Evolutionary conservation across 1,140 invertebrate genomes (phyloP).

Genomic region (Brachionus angularis): DNA sequence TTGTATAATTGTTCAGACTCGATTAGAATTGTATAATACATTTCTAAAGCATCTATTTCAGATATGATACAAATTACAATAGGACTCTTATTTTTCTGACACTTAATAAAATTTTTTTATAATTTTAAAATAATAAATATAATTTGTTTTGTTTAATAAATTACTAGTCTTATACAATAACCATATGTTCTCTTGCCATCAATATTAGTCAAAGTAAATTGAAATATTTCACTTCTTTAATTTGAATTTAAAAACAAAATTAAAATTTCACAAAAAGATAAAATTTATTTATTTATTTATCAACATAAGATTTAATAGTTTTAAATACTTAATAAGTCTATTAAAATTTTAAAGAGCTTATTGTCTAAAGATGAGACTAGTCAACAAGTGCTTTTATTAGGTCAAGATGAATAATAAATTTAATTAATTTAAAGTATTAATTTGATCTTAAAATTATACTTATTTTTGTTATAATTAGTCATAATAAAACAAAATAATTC

Average conservation of each 20-base stretch:
- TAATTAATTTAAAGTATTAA: too few relatives aligned
- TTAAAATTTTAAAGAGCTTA: too few relatives aligned
- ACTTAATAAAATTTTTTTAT: not conserved
- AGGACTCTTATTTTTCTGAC: constrained; percentile 11
- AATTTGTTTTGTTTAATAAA: not conserved
- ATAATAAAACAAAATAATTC: not conserved
- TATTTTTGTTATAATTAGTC: not conserved
- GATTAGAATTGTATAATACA: constrained; percentile 38
- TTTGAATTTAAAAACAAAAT: too few relatives aligned
- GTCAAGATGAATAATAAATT: too few relatives aligned
- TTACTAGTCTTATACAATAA: constrained; percentile 39
- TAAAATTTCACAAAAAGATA: too few relatives aligned
- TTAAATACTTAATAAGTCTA: too few relatives aligned
- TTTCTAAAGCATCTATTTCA: constrained; percentile 38
- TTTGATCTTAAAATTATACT: too few relatives aligned
- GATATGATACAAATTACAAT: constrained; percentile 37
- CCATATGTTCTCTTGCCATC: constrained; percentile 33
- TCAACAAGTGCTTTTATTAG: too few relatives aligned
- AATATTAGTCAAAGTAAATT: constrained; percentile 40
- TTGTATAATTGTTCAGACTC: not conserved
- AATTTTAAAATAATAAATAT: not conserved
- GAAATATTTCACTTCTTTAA: constrained; percentile 34
- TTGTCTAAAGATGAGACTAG: too few relatives aligned
- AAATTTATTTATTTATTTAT: too few relatives aligned
- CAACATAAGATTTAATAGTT: too few relatives aligned